Base-by-base conservation (phyloP, 2,113 vertebrate species). In the Myotis brandtii region DNA sequence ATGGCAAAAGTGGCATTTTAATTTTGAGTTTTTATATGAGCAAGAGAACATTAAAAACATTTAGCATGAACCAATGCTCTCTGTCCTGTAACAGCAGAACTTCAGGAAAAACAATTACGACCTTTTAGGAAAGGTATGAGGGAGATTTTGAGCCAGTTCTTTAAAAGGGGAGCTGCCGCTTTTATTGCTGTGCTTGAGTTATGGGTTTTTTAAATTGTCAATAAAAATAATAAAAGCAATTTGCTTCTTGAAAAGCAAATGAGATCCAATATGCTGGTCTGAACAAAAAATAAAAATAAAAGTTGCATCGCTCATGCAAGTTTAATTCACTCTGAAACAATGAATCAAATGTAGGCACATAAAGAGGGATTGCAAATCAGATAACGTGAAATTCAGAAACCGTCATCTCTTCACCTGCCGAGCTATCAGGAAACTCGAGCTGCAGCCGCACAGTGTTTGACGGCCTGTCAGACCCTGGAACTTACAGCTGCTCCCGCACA, bases 1-100 rank as follows among this genome's bases (percentile, higher is more conserved):
- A 97, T 91, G 86, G 96, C 95, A 97, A 88, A 97, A 98, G 90
- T 95, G 89, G 48, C 70, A 95, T 98, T 97, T 98, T 98, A 97
- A 98, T 98, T 98, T 83, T 84, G 93, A 97, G 95, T 77, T 96
- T 95, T 91, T 52, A 95, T 96, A 92, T 92, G 73, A 96, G 32
- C 85, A 89, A 48, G 62, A 97, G 83, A 86, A 96, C 73, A 94
- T 97, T 43, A 91, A 86, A 96, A 97, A 96, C 66, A 77, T 95
- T 95, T 92, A 97, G 79, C 14, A 56, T 64, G 50, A 46, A 59
- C 32, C 93, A 86, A 1, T 0, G n/a, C 1, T 10, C 32, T 83
- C 79, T 96, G 73, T 27, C 10, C 25, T 59, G 72, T 96, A 86
- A 66, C 69, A 96, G 80, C 80, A 73, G 77, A 97, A 96, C 59